Evolutionary conservation across 2,888 invertebrate genomes (phyloP).

Genomic region (Hirtodrosophila cameraria): DNA sequence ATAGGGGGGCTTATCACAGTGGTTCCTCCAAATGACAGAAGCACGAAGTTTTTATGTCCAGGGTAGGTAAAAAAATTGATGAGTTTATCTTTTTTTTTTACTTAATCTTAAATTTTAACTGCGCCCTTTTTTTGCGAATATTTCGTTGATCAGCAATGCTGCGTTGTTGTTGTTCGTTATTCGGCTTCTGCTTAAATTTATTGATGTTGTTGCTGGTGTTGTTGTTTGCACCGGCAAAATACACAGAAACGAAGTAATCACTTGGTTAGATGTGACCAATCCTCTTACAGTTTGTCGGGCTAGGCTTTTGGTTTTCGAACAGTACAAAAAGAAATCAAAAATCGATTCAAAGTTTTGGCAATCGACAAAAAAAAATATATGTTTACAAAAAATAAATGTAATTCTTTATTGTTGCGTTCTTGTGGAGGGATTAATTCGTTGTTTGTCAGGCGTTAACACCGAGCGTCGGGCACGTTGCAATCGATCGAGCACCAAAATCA

Average conservation of each 20-base stretch:
- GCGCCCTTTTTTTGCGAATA: constrained; percentile 22
- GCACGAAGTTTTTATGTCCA: constrained; percentile 7
- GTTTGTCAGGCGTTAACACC: constrained; percentile 45
- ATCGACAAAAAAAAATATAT: constrained; percentile 19
- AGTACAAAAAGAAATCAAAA: constrained; percentile 32
- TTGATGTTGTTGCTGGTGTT: constrained; percentile 22
- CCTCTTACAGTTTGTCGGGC: constrained; percentile 44
- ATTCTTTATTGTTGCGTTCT: constrained; percentile 19
- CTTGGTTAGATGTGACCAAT: constrained; percentile 66
- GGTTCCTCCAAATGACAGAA: constrained; percentile 31
- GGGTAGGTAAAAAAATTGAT: constrained; percentile 35
- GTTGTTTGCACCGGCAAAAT: constrained; percentile 62
- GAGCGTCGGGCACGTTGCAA: constrained; percentile 81
- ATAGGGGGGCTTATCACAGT: constrained; percentile 39
- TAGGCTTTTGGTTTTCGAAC: constrained; percentile 23
- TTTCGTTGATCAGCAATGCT: constrained; percentile 17
- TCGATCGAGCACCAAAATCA: constrained; percentile 85
- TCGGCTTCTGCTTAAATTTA: constrained; percentile 1
- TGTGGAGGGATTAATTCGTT: constrained; percentile 40
- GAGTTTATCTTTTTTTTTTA: constrained; percentile 3
- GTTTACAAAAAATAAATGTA: constrained; percentile 30
- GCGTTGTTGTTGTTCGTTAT: constrained; percentile 29
- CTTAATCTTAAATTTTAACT: too few relatives aligned
- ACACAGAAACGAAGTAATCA: constrained; percentile 32
- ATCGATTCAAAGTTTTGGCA: constrained; percentile 10